A percentile compares a stretch with the other conserved stretches of the same genome.
These are phyloP conservation scores for Steromphala cineraria DNA, from an alignment of 2,888 invertebrate species.

Conservation along the genomic window DNA sequence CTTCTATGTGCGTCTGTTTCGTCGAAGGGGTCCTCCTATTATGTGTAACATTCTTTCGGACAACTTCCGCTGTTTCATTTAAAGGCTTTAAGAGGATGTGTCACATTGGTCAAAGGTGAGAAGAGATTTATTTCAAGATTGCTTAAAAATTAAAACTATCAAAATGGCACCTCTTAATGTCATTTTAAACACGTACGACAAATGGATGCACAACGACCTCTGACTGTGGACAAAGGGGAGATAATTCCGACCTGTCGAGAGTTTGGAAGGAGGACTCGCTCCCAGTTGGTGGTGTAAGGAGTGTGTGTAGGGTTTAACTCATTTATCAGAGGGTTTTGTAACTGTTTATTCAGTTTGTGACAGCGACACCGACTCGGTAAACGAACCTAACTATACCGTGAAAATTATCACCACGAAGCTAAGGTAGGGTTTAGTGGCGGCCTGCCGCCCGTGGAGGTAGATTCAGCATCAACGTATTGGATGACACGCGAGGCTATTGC, in stretches of 20 bases:
- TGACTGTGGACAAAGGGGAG: background rate
- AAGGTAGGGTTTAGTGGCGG: background rate
- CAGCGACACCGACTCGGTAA: conserved; percentile 7
- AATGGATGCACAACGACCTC: conserved; percentile 3
- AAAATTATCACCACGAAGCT: background rate
- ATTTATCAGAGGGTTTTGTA: conserved; percentile 17
- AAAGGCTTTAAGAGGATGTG: too few relatives aligned
- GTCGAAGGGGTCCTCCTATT: too few relatives aligned
- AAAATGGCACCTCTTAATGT: background rate
- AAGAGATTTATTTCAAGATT: too few relatives aligned
- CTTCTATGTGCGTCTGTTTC: too few relatives aligned
- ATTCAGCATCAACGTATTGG: background rate
- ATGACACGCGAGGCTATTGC: background rate
- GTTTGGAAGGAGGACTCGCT: background rate
- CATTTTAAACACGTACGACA: background rate
- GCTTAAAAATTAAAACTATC: too few relatives aligned
- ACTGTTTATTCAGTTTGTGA: conserved; percentile 13
- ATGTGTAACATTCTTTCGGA: too few relatives aligned
- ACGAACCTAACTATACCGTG: background rate
- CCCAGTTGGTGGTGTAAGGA: background rate
- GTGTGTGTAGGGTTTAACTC: background rate
- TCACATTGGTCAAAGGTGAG: too few relatives aligned
- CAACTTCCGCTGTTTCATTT: too few relatives aligned
- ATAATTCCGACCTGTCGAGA: background rate
- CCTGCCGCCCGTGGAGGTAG: background rate